These are phyloP conservation scores for Rhineura floridana DNA, from an alignment of 2,113 vertebrate genomes.

Conservation along the genomic window DNA sequence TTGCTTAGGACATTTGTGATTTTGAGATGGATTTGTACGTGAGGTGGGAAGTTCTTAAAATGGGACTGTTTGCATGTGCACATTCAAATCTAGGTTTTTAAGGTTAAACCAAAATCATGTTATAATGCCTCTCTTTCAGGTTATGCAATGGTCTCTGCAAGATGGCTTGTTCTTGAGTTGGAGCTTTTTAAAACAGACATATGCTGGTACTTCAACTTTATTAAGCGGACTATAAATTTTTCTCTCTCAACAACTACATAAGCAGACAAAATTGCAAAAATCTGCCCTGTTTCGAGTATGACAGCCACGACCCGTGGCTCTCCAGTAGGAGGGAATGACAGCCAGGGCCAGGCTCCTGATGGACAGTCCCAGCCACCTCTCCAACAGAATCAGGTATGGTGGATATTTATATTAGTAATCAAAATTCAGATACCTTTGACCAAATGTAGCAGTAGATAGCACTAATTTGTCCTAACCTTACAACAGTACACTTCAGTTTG, in stretches of 20 bases:
- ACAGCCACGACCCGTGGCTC: slow-evolving; percentile 99
- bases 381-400: slow-evolving; percentile 95
- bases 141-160: slow-evolving; percentile 99
- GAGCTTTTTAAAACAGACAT: slow-evolving; percentile 92
- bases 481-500: not conserved
- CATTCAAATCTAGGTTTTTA: not conserved
- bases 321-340: slow-evolving; percentile 99
- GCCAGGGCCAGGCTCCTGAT: slow-evolving; percentile 98
- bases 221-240: slow-evolving; percentile 98
- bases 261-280: slow-evolving; percentile 99
- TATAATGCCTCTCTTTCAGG: slow-evolving; percentile 72
- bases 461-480: not conserved
- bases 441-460: not conserved
- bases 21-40: not conserved
- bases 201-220: slow-evolving; percentile 91
- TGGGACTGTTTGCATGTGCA: not conserved
- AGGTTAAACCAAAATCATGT: not conserved
- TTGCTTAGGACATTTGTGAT: not conserved
- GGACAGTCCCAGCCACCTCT: slow-evolving; percentile 97
- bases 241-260: slow-evolving; percentile 95
- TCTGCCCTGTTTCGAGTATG: slow-evolving; percentile 99
- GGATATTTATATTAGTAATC: not conserved
- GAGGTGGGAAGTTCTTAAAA: not conserved
- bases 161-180: slow-evolving; percentile 94
- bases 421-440: not conserved